A percentile compares a stretch with the other conserved stretches of the same genome.
Evolutionary conservation across 2,888 invertebrate genomes (phyloP).

Genomic region (Spisula subtruncata): DNA sequence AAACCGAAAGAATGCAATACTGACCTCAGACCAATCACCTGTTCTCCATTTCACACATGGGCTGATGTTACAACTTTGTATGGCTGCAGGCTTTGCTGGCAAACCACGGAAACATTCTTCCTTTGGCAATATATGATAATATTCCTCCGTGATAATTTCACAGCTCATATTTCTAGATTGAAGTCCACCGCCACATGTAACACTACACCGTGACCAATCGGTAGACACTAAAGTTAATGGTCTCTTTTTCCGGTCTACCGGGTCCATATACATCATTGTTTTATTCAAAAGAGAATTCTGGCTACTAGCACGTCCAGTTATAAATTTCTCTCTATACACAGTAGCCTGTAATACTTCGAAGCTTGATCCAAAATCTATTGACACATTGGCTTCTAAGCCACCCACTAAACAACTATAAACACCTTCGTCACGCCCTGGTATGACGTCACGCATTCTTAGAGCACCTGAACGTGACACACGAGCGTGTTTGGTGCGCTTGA

Average conservation of each 20-base stretch:
- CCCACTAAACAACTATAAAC: conserved; percentile 83
- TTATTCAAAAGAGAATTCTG: conserved; percentile 63
- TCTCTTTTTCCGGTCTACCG: conserved; percentile 76
- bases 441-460: conserved; percentile 77
- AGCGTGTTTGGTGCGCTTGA: conserved; percentile 72
- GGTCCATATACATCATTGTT: conserved; percentile 76
- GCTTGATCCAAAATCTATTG: conserved; percentile 78
- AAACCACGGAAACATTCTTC: conserved; percentile 76
- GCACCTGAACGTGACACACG: conserved; percentile 76
- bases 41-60: conserved; percentile 97
- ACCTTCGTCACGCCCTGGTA: conserved; percentile 80
- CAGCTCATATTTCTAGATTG: conserved; percentile 81
- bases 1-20: conserved; percentile 45
- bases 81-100: conserved; percentile 91
- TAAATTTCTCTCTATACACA: conserved; percentile 74
- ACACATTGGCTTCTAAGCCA: conserved; percentile 77
- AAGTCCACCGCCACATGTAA: conserved; percentile 81
- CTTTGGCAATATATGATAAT: conserved; percentile 80
- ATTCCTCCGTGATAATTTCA: conserved; percentile 82
- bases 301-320: conserved; percentile 40
- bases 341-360: conserved; percentile 79
- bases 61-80: conserved; percentile 93
- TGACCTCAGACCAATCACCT: conserved; percentile 97
- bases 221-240: conserved; percentile 77
- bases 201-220: conserved; percentile 81